Conservation (phyloP, 2,797 vertebrate genomes). For the Xenopus petersii region DNA sequence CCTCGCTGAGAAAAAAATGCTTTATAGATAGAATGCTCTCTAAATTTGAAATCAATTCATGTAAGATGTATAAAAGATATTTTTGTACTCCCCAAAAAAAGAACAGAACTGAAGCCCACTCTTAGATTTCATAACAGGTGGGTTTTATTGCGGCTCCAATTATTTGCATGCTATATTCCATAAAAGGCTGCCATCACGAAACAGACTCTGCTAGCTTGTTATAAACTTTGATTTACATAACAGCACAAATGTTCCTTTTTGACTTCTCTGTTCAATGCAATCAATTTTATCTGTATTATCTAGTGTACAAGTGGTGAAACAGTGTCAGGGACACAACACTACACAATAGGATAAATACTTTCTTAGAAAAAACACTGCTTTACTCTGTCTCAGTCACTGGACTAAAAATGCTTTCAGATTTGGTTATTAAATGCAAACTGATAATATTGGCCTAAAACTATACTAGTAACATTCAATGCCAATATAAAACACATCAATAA, state of each 20-base stretch:
- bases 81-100: conserved; percentile 49
- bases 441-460: too few species aligned
- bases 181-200: conserved; percentile 52
- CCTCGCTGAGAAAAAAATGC: conserved; percentile 4
- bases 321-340: conserved; percentile 50
- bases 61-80: conserved; percentile 41
- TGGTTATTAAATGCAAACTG: too few species aligned
- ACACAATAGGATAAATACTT: conserved; percentile 16
- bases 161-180: conserved; percentile 15
- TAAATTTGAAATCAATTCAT: too few species aligned
- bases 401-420: too few species aligned
- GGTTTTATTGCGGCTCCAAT: conserved; percentile 14
- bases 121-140: conserved; percentile 7
- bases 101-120: conserved; percentile 11
- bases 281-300: conserved; percentile 54
- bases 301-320: conserved; percentile 49
- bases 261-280: conserved; percentile 49
- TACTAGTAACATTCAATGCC: too few species aligned
- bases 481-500: too few species aligned
- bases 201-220: conserved; percentile 52
- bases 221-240: conserved; percentile 37
- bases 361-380: background rate
- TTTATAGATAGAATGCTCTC: background rate
- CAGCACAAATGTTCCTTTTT: conserved; percentile 52
- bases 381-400: too few species aligned